Percentiles rank a stretch among this genome's conserved stretches.
Evolutionary conservation across 2,888 invertebrate species (phyloP).

Genomic region (Lobophora halterata): DNA sequence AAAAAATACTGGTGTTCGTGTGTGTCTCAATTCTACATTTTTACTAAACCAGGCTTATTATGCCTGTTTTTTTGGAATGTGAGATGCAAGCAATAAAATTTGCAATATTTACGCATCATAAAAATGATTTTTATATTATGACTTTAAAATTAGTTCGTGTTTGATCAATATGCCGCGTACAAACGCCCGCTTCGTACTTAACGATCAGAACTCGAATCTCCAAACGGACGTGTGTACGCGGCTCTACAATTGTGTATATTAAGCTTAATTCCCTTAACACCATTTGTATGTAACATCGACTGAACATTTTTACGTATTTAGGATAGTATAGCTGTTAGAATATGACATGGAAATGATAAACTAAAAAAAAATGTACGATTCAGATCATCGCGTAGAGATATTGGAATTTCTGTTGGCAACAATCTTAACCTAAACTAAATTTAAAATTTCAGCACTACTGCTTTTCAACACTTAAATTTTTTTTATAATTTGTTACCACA

Average conservation of each 20-base stretch:
- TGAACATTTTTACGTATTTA: conserved; percentile 78
- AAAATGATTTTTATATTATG: conserved; percentile 40
- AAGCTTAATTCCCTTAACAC: conserved; percentile 66
- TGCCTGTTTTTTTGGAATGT: conserved; percentile 56
- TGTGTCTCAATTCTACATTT: conserved; percentile 17
- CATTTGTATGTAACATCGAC: conserved; percentile 78
- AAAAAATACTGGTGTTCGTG: no score
- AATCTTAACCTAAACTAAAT: no score
- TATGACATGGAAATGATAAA: conserved; percentile 34
- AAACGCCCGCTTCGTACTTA: conserved; percentile 47
- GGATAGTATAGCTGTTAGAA: conserved; percentile 45
- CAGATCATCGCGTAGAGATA: conserved; percentile 61
- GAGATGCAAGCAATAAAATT: conserved; percentile 63
- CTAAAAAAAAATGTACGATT: conserved; percentile 40
- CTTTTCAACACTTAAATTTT: no score
- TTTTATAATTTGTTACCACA: no score
- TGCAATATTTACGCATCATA: conserved; percentile 55
- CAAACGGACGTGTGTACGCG: conserved; percentile 36
- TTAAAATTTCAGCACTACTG: no score
- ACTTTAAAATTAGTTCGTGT: conserved; percentile 45
- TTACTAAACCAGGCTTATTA: conserved; percentile 12
- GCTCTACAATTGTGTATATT: conserved; percentile 41
- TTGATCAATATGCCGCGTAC: conserved; percentile 46
- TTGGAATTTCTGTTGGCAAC: no score
- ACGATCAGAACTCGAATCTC: conserved; percentile 40